These are phyloP conservation scores for Spodoptera littoralis DNA, from an alignment of 2,888 invertebrate genomes.

Conservation along the genomic window DNA sequence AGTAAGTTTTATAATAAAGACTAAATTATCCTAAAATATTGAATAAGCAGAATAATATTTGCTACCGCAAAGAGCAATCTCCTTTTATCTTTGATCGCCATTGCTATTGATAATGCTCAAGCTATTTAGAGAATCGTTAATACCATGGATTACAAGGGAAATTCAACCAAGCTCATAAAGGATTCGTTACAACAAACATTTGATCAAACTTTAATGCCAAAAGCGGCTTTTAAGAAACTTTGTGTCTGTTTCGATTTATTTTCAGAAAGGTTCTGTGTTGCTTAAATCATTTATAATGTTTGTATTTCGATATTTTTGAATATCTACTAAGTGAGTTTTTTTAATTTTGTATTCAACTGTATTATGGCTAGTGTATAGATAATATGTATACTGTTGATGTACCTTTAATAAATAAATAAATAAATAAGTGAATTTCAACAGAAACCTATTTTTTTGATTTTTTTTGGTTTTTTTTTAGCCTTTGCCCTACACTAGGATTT, in stretches of 20 bases:
- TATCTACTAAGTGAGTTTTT: no score
- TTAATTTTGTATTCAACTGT: no score
- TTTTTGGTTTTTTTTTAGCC: no score
- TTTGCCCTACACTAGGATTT: no score
- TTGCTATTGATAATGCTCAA: slow-evolving; percentile 22
- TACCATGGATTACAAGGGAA: slow-evolving; percentile 22
- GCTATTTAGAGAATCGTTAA: slow-evolving; percentile 17
- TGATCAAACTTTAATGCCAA: slow-evolving; percentile 53
- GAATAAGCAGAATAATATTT: slow-evolving; percentile 3
- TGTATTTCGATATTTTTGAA: no score
- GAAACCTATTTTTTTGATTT: no score
- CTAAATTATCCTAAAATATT: neutral
- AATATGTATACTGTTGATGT: no score
- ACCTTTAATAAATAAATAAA: no score
- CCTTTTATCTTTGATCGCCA: slow-evolving; percentile 10
- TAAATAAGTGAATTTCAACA: no score
- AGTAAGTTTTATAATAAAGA: no score
- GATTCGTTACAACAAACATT: slow-evolving; percentile 52
- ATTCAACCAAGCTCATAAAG: slow-evolving; percentile 52
- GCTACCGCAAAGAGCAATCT: slow-evolving; percentile 7
- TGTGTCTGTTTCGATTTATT: slow-evolving; percentile 10
- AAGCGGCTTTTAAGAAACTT: slow-evolving; percentile 50
- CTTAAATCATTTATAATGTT: no score
- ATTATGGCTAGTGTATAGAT: no score
- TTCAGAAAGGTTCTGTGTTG: neutral